phyloP scores from a whole-genome alignment of 2,113 vertebrate genomes.

The Labrus mixtus region DNA sequence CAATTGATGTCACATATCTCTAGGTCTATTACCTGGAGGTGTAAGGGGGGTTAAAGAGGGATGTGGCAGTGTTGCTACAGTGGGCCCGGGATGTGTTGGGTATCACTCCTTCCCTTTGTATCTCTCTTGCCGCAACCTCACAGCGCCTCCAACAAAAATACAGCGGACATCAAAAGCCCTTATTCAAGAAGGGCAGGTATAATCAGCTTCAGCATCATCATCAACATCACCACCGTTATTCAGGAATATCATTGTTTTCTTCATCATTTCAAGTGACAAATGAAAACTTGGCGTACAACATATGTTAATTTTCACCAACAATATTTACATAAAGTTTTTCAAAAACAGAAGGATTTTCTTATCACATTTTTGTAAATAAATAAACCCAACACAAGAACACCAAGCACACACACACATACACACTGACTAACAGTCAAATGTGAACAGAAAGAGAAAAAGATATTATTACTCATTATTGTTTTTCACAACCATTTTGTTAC shows the following conservation, averaged over 20 bases:
- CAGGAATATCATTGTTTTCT: constrained; percentile 72
- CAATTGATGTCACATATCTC: constrained; percentile 26
- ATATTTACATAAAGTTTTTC: constrained; percentile 84
- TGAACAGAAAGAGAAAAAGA: constrained; percentile 76
- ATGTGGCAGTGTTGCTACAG: constrained; percentile 75
- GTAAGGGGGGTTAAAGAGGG: constrained; percentile 6
- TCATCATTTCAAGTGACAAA: constrained; percentile 81
- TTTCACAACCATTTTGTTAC: constrained; percentile 75
- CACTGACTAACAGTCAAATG: constrained; percentile 82
- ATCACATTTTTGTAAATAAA: constrained; percentile 77
- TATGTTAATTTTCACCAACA: constrained; percentile 78
- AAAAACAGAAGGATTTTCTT: constrained; percentile 77
- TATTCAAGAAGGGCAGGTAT: constrained; percentile 84
- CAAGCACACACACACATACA: constrained; percentile 80
- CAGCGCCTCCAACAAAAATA: constrained; percentile 78
- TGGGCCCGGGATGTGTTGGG: constrained; percentile 61
- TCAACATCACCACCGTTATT: constrained; percentile 77
- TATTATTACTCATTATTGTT: constrained; percentile 82
- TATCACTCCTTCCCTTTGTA: constrained; percentile 71
- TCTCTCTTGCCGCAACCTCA: constrained; percentile 70
- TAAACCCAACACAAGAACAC: constrained; percentile 79
- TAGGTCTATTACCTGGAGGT: constrained; percentile 28
- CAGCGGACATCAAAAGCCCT: constrained; percentile 84
- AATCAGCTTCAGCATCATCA: constrained; percentile 75
- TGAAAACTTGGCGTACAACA: constrained; percentile 80